These are phyloP conservation scores for Clistopyga incitator DNA, from an alignment of 2,888 invertebrate genomes.

Conservation along the genomic window DNA sequence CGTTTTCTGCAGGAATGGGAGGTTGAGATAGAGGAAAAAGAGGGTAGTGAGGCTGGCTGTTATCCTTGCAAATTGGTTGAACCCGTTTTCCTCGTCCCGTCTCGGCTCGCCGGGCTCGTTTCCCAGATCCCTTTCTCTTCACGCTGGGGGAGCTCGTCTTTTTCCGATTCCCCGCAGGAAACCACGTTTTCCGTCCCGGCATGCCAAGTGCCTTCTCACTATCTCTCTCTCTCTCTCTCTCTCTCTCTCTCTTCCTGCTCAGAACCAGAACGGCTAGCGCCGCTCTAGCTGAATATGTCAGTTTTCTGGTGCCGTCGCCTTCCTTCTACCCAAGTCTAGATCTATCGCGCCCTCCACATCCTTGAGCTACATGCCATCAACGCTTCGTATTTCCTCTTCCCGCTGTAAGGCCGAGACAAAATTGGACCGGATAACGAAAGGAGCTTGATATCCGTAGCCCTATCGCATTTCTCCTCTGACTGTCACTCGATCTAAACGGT, in stretches of 20 bases:
- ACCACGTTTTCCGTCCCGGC: constrained; percentile 47
- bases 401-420: constrained; percentile 6
- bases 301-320: constrained; percentile 40
- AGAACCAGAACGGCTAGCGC: constrained; percentile 25
- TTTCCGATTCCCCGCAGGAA: constrained; percentile 52
- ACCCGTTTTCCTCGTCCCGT: constrained; percentile 44
- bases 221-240: background rate
- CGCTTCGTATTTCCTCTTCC: constrained; percentile 28
- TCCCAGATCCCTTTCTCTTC: constrained; percentile 40
- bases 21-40: constrained; percentile 42
- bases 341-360: constrained; percentile 23
- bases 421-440: constrained; percentile 42
- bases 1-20: constrained; percentile 32
- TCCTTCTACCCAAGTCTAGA: constrained; percentile 23
- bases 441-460: constrained; percentile 14
- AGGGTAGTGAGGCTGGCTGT: constrained; percentile 49
- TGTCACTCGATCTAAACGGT: background rate
- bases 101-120: constrained; percentile 43
- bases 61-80: constrained; percentile 66
- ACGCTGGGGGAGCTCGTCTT: constrained; percentile 47
- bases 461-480: background rate
- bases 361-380: constrained; percentile 43
- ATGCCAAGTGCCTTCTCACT: constrained; percentile 42
- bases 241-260: background rate
- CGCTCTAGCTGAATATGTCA: constrained; percentile 49